phyloP scores from a whole-genome alignment of 1,140 invertebrate species.

The Pomacea maculata region DNA sequence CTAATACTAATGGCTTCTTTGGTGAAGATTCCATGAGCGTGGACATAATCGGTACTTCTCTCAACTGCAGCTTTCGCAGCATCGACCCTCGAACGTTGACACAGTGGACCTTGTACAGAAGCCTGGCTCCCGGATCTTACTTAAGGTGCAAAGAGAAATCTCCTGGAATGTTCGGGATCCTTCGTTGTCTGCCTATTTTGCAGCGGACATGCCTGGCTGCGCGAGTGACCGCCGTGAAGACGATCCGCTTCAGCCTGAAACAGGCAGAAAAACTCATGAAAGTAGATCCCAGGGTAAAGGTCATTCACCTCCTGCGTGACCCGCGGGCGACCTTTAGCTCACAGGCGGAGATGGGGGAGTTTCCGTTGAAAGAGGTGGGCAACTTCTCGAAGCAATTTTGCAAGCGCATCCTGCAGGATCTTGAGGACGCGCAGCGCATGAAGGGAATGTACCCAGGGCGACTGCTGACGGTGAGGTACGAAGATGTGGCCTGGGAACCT shows the following conservation, averaged over 20 bases:
- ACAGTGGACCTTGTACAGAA: constrained; percentile 12
- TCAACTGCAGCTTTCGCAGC: constrained; percentile 5
- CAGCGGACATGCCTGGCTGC: constrained; percentile 10
- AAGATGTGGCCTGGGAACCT: constrained; percentile 25
- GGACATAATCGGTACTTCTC: background rate
- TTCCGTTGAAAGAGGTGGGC: background rate
- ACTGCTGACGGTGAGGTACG: constrained; percentile 28
- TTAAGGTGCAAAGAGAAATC: background rate
- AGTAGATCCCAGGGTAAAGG: constrained; percentile 20
- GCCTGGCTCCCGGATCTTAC: background rate
- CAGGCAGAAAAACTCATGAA: constrained; percentile 5
- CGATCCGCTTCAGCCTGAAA: constrained; percentile 24
- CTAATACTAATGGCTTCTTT: background rate
- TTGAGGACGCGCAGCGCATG: background rate
- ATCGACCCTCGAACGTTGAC: constrained; percentile 12
- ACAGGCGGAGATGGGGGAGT: background rate
- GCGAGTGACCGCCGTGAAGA: constrained; percentile 18
- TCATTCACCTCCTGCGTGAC: constrained; percentile 37
- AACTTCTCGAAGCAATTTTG: constrained; percentile 13
- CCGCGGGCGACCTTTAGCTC: constrained; percentile 28
- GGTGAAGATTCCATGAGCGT: background rate
- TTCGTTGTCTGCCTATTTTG: constrained; percentile 3
- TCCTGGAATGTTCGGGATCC: background rate
- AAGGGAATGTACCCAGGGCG: constrained; percentile 6
- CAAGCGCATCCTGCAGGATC: constrained; percentile 14